Evolutionary conservation across 1,140 invertebrate genomes (phyloP).

Genomic region (Sinonovacula constricta): DNA sequence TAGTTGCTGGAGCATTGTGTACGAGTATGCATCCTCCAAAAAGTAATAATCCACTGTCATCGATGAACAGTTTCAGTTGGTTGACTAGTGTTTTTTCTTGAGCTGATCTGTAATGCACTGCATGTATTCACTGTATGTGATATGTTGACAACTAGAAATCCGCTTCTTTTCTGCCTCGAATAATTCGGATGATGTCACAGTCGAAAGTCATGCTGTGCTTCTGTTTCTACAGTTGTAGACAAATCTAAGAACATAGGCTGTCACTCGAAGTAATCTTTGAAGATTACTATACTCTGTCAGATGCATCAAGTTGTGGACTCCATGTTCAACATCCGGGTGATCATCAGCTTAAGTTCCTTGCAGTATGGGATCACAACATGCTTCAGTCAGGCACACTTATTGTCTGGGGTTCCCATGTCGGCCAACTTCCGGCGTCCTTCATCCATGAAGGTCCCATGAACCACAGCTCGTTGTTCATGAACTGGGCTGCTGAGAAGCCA

Average conservation of each 20-base stretch:
- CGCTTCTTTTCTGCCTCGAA: neutral
- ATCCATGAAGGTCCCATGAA: neutral
- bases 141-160: neutral
- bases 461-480: too few relatives aligned
- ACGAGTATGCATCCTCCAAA: neutral
- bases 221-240: neutral
- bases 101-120: neutral
- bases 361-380: too few relatives aligned
- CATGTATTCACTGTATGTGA: neutral
- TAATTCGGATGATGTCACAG: neutral
- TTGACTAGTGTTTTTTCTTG: neutral
- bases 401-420: neutral
- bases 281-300: neutral
- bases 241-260: neutral
- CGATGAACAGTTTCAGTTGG: neutral
- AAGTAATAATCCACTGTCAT: conserved; percentile 1
- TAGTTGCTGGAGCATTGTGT: conserved; percentile 13
- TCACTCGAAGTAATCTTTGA: neutral
- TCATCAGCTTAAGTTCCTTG: too few relatives aligned
- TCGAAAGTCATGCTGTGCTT: neutral
- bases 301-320: neutral
- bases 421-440: neutral
- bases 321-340: too few relatives aligned
- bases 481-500: too few relatives aligned
- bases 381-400: neutral